Evolutionary conservation across 1,140 invertebrate genomes (phyloP).

Genomic region (Camponotus pennsylvanicus): DNA sequence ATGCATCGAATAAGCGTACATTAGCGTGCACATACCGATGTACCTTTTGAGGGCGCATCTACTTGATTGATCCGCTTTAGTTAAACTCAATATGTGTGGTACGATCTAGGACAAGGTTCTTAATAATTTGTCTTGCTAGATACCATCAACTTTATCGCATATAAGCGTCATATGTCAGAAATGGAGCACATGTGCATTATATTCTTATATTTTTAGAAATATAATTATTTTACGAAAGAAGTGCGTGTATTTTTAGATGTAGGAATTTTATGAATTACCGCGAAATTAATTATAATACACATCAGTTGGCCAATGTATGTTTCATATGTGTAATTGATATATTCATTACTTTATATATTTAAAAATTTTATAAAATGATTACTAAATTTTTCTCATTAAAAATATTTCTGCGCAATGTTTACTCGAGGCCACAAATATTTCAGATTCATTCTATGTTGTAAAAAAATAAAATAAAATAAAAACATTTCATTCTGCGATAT

Average conservation of each 20-base stretch:
- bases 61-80: neutral
- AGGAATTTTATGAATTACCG: neutral
- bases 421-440: neutral
- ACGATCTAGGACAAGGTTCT: neutral
- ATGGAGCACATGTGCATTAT: too few species aligned
- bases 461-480: neutral
- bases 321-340: neutral
- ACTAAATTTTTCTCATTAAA: neutral
- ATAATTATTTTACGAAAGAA: neutral
- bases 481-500: neutral
- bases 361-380: neutral
- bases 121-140: conserved; percentile 16
- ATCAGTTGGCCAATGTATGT: neutral
- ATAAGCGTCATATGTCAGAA: neutral
- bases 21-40: neutral
- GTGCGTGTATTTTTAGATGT: neutral
- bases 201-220: neutral
- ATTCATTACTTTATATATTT: neutral
- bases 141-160: neutral
- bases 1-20: conserved; percentile 66
- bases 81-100: conserved; percentile 5
- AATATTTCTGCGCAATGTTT: neutral
- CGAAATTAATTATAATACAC: neutral
- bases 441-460: neutral
- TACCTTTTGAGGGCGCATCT: neutral